Evolutionary conservation across 2,888 invertebrate genomes (phyloP).

Genomic region (Blastobasis adustella): DNA sequence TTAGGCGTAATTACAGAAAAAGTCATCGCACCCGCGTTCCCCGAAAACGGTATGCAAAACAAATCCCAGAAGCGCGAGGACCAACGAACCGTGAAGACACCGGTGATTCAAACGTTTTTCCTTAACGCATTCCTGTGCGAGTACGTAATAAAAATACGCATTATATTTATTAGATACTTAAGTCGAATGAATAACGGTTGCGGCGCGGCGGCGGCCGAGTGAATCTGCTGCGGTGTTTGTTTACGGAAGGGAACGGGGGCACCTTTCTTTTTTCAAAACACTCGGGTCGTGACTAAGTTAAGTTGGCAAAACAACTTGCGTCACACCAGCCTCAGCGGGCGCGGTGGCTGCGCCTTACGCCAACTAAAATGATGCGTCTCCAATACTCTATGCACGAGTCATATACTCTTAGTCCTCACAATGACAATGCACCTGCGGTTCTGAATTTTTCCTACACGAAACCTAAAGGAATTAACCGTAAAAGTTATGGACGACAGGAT

Average conservation of each 20-base stretch:
- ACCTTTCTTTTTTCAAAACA: constrained; percentile 61
- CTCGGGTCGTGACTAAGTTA: constrained; percentile 50
- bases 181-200: constrained; percentile 11
- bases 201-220: constrained; percentile 5
- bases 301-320: constrained; percentile 46
- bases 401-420: too few species aligned
- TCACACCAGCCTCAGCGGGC: constrained; percentile 2
- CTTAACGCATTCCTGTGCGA: not conserved
- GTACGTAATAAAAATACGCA: constrained; percentile 5
- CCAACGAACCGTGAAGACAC: constrained; percentile 6
- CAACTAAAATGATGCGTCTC: too few species aligned
- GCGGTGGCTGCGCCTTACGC: not conserved
- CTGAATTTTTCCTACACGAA: too few species aligned
- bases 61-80: not conserved
- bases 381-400: too few species aligned
- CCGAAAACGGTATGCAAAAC: not conserved
- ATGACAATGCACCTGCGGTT: too few species aligned
- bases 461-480: too few species aligned
- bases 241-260: constrained; percentile 54
- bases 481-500: too few species aligned
- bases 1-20: too few species aligned
- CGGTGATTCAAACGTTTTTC: constrained; percentile 2
- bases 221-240: constrained; percentile 35
- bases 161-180: constrained; percentile 11
- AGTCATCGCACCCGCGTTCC: not conserved